Base-by-base conservation (phyloP, 2,113 vertebrate genomes). In the Ellobius talpinus region DNA sequence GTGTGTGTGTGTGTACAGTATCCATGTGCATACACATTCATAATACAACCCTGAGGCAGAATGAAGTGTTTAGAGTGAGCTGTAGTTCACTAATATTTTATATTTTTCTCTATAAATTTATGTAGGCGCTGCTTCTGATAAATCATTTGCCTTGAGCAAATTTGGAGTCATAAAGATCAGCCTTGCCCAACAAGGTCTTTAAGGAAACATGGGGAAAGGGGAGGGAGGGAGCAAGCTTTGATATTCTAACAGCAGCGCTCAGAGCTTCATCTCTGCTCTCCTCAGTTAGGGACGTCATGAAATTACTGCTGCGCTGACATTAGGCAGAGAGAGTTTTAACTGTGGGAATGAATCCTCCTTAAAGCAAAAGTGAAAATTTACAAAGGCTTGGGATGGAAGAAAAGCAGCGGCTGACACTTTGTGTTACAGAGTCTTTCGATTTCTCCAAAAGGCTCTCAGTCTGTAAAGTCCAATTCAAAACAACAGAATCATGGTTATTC, bases 61-160 rank as follows among this genome's bases (percentile, higher is more conserved):
- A 36, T 1, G 19, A 87, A 52, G 33, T 79, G 9, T 89, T 45
- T 31, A 74, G 36, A 86, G 45, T 50, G 66, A 89, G 76, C 17
- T 14, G 92, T 70, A 68, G 16, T 33, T 81, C 61, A 33, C 16
- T 70, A 33, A 61, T 74, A 42, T 52, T 70, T 70, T 70, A 52
- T 70, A 68, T 79, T 95, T 90, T 95, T 88, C 39, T 96, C 77
- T 65, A 66, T 93, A 88, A 86, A 70, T 88, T 94, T 85, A 45
- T 52, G 58, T 77, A 50, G 65, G 36, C 85, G 29, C 33, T 39
- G n/a, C 65, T 97, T 26, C 45, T 66, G 24, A 84, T 86, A 79
- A 90, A 81, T 91, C 65, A 72, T 55, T 92, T 50, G 42, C 79
- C 33, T 90, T 91, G 93, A 91, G 85, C 70, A 92, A 78, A 91